phyloP scores from a whole-genome alignment of 2,888 invertebrate genomes.

The Eugnorisma glareosa region DNA sequence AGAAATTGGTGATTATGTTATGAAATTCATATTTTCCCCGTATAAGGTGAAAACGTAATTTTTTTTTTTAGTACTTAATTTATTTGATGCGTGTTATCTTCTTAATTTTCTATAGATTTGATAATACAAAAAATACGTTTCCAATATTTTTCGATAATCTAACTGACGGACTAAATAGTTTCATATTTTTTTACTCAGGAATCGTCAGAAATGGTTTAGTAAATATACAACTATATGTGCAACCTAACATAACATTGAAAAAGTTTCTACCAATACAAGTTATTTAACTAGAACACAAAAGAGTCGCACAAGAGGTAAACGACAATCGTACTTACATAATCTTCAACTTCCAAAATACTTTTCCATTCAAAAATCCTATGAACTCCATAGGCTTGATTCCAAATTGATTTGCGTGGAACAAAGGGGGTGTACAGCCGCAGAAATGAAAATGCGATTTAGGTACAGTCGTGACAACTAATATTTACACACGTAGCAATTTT shows the following conservation, averaged over 20 bases:
- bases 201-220: not conserved
- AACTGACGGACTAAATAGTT: too few species aligned
- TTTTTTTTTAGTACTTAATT: too few species aligned
- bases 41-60: too few species aligned
- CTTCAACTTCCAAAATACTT: conserved; percentile 29
- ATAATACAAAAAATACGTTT: too few species aligned
- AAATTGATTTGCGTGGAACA: conserved; percentile 68
- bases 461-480: conserved; percentile 19
- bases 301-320: conserved; percentile 10
- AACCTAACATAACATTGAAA: not conserved
- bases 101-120: too few species aligned
- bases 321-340: conserved; percentile 18
- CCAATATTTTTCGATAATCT: too few species aligned
- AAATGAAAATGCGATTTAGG: conserved; percentile 70
- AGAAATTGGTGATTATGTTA: not conserved
- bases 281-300: not conserved
- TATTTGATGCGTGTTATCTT: too few species aligned
- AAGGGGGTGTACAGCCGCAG: conserved; percentile 61
- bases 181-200: too few species aligned
- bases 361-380: conserved; percentile 56
- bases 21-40: not conserved
- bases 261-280: conserved; percentile 5
- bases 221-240: not conserved
- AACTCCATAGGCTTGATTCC: conserved; percentile 55
- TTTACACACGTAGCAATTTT: not conserved